These are phyloP conservation scores for Cactoblastis cactorum DNA, from an alignment of 2,888 invertebrate genomes.

Conservation along the genomic window DNA sequence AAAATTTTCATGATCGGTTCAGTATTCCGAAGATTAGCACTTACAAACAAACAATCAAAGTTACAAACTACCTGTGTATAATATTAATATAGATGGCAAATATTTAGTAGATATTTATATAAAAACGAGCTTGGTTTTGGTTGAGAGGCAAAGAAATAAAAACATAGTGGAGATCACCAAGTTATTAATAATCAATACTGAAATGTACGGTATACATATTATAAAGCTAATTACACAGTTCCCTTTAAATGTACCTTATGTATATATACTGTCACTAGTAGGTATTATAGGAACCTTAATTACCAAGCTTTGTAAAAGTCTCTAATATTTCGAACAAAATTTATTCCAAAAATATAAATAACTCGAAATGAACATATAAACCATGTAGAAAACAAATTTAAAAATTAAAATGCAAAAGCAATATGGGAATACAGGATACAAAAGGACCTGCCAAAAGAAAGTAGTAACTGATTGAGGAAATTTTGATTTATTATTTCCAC, in stretches of 20 bases:
- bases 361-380: slow-evolving; percentile 75
- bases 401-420: slow-evolving; percentile 65
- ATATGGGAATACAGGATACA: slow-evolving; percentile 65
- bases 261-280: slow-evolving; percentile 1
- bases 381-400: slow-evolving; percentile 73
- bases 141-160: not conserved
- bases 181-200: slow-evolving; percentile 1
- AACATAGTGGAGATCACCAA: not conserved
- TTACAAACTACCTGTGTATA: too few species aligned
- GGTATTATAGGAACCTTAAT: slow-evolving; percentile 68
- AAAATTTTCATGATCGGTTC: too few species aligned
- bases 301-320: slow-evolving; percentile 67
- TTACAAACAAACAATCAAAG: too few species aligned
- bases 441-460: slow-evolving; percentile 75
- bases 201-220: not conserved
- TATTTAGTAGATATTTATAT: too few species aligned
- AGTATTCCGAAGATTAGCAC: too few species aligned
- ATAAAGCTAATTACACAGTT: slow-evolving; percentile 1
- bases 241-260: slow-evolving; percentile 16
- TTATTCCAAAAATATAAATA: slow-evolving; percentile 78
- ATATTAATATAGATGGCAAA: too few species aligned
- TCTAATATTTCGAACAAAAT: slow-evolving; percentile 67
- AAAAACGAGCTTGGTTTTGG: not conserved
- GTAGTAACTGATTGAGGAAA: slow-evolving; percentile 71
- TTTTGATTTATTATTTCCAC: slow-evolving; percentile 79